phyloP scores from a whole-genome alignment of 1,140 invertebrate genomes.

The Sipha flava region DNA sequence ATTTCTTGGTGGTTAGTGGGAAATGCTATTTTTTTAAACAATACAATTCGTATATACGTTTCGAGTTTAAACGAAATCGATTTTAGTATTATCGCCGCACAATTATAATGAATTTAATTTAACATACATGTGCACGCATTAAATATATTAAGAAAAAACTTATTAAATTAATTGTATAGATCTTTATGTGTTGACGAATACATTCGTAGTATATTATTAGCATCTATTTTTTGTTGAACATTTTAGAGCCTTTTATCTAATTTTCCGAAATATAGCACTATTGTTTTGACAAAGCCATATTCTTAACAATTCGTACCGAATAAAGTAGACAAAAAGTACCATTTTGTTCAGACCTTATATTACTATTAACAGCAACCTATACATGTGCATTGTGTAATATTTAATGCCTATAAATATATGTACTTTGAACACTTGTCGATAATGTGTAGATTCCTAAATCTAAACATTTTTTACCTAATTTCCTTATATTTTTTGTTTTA shows the following conservation, averaged over 20 bases:
- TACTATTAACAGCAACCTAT: no score
- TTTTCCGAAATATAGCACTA: not conserved
- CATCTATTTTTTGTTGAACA: not conserved
- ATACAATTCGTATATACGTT: not conserved
- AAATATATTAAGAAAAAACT: no score
- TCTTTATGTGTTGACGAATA: not conserved
- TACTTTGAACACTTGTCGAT: not conserved
- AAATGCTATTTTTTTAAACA: not conserved
- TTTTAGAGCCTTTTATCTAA: not conserved
- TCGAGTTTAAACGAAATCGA: not conserved
- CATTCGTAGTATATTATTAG: not conserved
- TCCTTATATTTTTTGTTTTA: not conserved
- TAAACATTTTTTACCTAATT: not conserved
- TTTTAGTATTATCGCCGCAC: not conserved
- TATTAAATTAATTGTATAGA: no score
- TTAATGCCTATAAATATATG: no score
- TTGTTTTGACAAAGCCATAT: no score
- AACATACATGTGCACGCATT: no score
- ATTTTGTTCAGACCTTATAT: no score
- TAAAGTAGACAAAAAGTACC: no score
- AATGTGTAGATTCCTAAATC: not conserved
- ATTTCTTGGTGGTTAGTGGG: not conserved
- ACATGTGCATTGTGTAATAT: not conserved
- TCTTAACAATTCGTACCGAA: no score
- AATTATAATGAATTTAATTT: no score